Evolutionary conservation across 2,888 invertebrate species (phyloP), one percentile per base, ranked within the genome.

Genomic region (Alsophila aescularia): DNA sequence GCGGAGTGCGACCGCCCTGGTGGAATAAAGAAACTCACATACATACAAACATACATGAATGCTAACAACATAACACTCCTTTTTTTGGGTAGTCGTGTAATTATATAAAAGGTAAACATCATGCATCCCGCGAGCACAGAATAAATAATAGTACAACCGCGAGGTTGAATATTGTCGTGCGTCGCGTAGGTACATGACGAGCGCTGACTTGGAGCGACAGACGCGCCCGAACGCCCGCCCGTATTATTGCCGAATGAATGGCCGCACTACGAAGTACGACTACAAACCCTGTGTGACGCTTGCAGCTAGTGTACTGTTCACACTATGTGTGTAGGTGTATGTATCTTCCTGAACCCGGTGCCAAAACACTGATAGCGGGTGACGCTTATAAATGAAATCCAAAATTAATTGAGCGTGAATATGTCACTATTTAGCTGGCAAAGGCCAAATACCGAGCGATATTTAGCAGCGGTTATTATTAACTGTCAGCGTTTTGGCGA

Each of bases 201-300:
- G 36, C 47, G 48, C 13, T 43, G 37, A 49, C 49, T 58, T 61
- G 61, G 57, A 57, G 54, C 55, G 58, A 32, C 12, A 24, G 35
- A 42, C 56, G 50, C 53, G 52, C 35, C 43, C 54, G 60, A 50
- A 50, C 62, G 62, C 50, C 62, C 61, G 47, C 59, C 66, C 65
- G 62, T 66, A 76, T 79, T 83, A 82, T 84, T 84, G 81, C 80
- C 69, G 83, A 79, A 78, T 83, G 81, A 85, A 83, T 83, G 82
- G 76, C 72, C 69, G 61, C 69, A 67, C 69, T 70, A 67, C 62
- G 57, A 60, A 67, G 69, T 70, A 67, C 62, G 57, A 60, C 42
- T 43, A 53, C 45, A 36, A 44, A 37, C 48, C 43, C 48, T 14
- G 53, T 37, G 35, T 16, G 21, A 13, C 36, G 50, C 31, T 24